These are phyloP conservation scores for Sinhomidia bicolor DNA, from an alignment of 2,888 invertebrate species.

Conservation along the genomic window DNA sequence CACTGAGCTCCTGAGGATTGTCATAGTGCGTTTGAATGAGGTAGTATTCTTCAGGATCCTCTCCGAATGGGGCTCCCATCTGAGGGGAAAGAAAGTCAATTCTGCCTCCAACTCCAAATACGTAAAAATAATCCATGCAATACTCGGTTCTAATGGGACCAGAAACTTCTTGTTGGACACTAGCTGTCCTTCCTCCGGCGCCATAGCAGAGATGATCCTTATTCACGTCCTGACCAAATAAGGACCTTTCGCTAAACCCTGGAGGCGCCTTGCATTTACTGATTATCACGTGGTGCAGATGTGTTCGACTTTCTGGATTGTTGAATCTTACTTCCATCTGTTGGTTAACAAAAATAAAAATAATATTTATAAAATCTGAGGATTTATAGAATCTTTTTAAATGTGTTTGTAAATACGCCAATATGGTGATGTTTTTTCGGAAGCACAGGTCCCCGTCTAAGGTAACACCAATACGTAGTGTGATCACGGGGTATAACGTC, in stretches of 20 bases:
- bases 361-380: not conserved
- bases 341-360: too few relatives aligned
- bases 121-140: not conserved
- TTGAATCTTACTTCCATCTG: not conserved
- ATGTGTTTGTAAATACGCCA: conserved; percentile 29
- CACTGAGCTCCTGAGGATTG: conserved; percentile 1
- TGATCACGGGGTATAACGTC: conserved; percentile 10
- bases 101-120: not conserved
- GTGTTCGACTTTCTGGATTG: not conserved
- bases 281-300: conserved; percentile 24
- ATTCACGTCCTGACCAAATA: not conserved
- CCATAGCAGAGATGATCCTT: not conserved
- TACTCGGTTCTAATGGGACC: not conserved
- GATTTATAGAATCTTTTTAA: not conserved
- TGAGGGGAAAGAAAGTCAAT: conserved; percentile 34
- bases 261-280: conserved; percentile 19
- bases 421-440: conserved; percentile 28
- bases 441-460: not conserved
- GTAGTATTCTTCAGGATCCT: conserved; percentile 49
- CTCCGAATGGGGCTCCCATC: conserved; percentile 37
- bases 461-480: conserved; percentile 44
- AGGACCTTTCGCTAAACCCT: not conserved
- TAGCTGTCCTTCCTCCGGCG: not conserved
- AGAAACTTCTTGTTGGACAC: not conserved
- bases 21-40: conserved; percentile 54